Conservation (phyloP, 1,140 invertebrate species). For the Cepaea nemoralis region DNA sequence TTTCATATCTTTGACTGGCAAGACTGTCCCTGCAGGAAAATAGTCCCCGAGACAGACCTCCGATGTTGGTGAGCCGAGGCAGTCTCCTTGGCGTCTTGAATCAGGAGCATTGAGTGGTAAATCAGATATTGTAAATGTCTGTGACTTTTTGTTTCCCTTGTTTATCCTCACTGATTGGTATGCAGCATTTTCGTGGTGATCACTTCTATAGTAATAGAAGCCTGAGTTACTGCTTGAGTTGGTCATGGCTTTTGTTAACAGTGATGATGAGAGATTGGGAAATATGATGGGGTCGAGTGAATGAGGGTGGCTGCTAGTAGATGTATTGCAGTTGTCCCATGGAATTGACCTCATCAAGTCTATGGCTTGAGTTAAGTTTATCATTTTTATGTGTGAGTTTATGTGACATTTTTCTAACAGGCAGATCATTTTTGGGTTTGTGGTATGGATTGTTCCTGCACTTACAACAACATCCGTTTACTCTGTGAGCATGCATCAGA, state of each 20-base stretch:
- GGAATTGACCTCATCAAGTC: not conserved
- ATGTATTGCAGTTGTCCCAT: not conserved
- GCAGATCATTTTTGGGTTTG: not conserved
- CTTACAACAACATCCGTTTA: not conserved
- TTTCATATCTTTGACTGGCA: slow-evolving; percentile 19
- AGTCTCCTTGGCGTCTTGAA: too few relatives aligned
- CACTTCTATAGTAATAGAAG: slow-evolving; percentile 10
- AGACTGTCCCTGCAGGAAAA: slow-evolving; percentile 24
- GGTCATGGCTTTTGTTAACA: not conserved
- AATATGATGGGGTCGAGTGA: not conserved
- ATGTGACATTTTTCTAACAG: not conserved
- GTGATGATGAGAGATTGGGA: not conserved
- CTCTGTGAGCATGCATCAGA: not conserved
- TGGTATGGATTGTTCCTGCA: not conserved
- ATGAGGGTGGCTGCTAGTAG: not conserved
- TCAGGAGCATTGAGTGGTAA: not conserved
- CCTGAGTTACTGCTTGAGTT: not conserved
- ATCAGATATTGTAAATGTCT: not conserved
- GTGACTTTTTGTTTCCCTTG: not conserved
- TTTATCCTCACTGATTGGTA: slow-evolving; percentile 15
- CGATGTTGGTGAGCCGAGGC: not conserved
- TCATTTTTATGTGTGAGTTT: not conserved
- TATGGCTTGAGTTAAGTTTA: not conserved
- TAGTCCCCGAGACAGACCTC: slow-evolving; percentile 28
- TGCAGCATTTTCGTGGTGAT: slow-evolving; percentile 4